Evolutionary conservation across 2,888 invertebrate species (phyloP), one percentile per base, ranked within the genome.

Genomic region (Tineola bisselliella): DNA sequence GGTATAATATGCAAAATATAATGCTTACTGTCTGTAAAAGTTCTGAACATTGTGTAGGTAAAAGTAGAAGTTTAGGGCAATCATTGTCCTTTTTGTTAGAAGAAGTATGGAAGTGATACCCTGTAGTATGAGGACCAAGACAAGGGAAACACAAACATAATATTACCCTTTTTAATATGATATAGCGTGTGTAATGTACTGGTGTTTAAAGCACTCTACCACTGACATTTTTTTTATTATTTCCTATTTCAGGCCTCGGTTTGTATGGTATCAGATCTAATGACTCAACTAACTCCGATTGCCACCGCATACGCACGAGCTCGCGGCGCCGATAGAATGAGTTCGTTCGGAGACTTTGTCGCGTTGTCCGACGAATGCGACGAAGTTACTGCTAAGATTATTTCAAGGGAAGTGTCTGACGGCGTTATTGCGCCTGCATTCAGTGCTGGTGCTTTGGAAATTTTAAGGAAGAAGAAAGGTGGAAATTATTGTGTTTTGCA

Each of bases 361-460:
- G 97, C 98, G 0, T 79, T 99, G 0, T 98, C 98, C 0, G 97
- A 98, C 75, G 79, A 86, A 0, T 99, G 99, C 74, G 99, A 99
- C 81, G 90, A 89, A 59, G 74, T 91, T 63, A 99, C 99, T 0
- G 99, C 99, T 0, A 92, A 90, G 74, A 94, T 99, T 62, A 96
- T 99, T 63, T 94, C 96, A 0, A 91, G 94, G 17, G 93, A 98
- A 87, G 98, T 99, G 0, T 99, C 98, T 0, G 99, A 99, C 80
- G 99, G 99, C n/a, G 93, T 99, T 58, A 94, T 99, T 67, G 99
- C 99, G 0, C 98, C 99, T 0, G 95, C 94, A 0, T 99, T 96
- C 76, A 88, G 91, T 0, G 84, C 90, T 0, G 94, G 93, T 67
- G 99, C 99, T 1, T 77, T 99, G 44, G 91, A 92, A 63, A 84